These are phyloP conservation scores for Grus americana DNA, from an alignment of 2,113 vertebrate genomes.

Conservation along the genomic window DNA sequence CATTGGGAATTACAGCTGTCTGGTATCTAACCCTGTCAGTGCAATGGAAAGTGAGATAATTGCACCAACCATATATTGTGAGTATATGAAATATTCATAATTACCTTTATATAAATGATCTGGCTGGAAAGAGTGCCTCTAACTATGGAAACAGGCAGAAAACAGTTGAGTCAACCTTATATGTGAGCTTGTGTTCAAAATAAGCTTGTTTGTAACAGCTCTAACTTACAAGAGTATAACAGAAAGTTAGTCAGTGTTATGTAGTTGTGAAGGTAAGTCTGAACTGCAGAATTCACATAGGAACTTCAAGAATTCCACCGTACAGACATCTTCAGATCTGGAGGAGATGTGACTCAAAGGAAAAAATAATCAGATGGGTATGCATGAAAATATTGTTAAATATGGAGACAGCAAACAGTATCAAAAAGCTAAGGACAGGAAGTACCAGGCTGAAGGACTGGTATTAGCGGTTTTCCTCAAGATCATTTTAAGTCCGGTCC, in stretches of 20 bases:
- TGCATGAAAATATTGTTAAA: not conserved
- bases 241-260: not conserved
- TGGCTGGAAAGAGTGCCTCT: not conserved
- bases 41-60: constrained; percentile 74
- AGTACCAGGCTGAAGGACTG: not conserved
- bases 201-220: not conserved
- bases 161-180: not conserved
- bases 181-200: not conserved
- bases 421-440: not conserved
- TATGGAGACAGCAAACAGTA: not conserved
- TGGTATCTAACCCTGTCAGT: constrained; percentile 77
- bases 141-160: not conserved
- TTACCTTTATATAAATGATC: not conserved
- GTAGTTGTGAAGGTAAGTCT: not conserved
- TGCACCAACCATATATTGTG: constrained; percentile 80
- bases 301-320: not conserved
- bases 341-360: not conserved
- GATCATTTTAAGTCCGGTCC: not conserved
- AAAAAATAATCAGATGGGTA: not conserved
- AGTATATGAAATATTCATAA: constrained; percentile 70
- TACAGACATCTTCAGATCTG: not conserved
- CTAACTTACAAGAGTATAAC: not conserved
- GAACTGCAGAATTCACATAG: not conserved
- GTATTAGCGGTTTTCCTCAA: not conserved
- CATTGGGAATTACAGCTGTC: constrained; percentile 80